phyloP scores from a whole-genome alignment of 1,140 invertebrate species.

The Euura saliciscinereae region DNA sequence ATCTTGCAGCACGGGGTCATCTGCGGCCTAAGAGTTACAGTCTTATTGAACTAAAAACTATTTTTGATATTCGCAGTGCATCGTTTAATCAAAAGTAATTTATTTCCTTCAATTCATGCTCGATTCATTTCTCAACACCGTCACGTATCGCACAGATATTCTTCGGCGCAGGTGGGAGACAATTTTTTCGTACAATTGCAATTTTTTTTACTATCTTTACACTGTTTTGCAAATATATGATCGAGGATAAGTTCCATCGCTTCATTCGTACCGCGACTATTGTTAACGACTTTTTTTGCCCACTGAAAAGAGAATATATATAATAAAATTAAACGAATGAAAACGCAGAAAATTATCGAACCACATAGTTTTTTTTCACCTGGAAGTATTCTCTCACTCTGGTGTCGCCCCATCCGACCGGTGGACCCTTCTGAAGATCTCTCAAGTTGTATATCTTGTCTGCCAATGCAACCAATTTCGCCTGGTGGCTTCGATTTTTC shows the following conservation, averaged over 20 bases:
- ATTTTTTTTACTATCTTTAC: constrained; percentile 20
- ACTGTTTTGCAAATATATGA: constrained; percentile 58
- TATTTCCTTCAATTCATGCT: constrained; percentile 13
- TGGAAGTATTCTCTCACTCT: constrained; percentile 61
- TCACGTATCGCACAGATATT: constrained; percentile 6
- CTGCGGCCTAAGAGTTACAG: too few relatives aligned
- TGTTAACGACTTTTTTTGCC: constrained; percentile 73
- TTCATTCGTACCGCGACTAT: constrained; percentile 70
- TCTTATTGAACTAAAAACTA: not conserved
- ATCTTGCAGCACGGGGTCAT: too few relatives aligned
- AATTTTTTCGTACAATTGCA: constrained; percentile 19
- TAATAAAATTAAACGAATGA: constrained; percentile 14
- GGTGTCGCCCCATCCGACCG: constrained; percentile 69
- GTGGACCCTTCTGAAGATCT: constrained; percentile 70
- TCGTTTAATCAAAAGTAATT: constrained; percentile 2
- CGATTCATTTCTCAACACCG: constrained; percentile 18
- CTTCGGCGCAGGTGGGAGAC: not conserved
- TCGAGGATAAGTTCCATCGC: constrained; percentile 70
- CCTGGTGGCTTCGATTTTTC: constrained; percentile 61
- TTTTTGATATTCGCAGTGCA: not conserved
- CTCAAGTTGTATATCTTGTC: constrained; percentile 88
- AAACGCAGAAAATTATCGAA: not conserved
- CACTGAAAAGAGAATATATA: constrained; percentile 68
- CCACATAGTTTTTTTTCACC: constrained; percentile 21
- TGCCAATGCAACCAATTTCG: constrained; percentile 83